Evolutionary conservation across 2,113 vertebrate species (phyloP).

Genomic region (Muntiacus reevesi): DNA sequence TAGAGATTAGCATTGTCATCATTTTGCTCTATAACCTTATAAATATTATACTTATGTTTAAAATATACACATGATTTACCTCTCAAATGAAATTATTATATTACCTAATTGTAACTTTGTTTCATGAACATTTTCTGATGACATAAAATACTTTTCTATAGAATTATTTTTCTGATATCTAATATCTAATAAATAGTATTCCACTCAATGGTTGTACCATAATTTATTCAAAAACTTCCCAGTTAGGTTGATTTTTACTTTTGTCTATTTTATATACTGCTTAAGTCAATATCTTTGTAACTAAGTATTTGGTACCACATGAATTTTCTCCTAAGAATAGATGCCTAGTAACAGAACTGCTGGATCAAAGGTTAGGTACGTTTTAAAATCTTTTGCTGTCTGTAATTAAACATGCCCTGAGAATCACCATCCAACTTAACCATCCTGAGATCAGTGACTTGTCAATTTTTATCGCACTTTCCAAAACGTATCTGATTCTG

Average conservation of each 20-base stretch:
- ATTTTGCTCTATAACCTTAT: not conserved
- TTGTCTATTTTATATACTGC: not conserved
- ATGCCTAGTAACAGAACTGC: not conserved
- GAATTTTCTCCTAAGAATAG: not conserved
- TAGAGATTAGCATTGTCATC: not conserved
- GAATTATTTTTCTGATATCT: not conserved
- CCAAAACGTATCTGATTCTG: not conserved
- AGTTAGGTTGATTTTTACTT: not conserved
- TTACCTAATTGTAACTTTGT: not conserved
- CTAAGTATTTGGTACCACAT: not conserved
- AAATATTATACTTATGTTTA: not conserved
- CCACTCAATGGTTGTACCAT: fast-evolving
- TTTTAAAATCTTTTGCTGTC: not conserved
- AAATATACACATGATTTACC: not conserved
- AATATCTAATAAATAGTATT: not conserved
- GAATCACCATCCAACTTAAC: not conserved
- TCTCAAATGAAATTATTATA: not conserved
- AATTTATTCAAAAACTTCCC: not conserved
- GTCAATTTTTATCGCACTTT: not conserved
- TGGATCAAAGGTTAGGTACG: not conserved
- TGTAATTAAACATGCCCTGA: not conserved
- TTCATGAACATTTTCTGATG: not conserved
- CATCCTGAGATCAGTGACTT: not conserved
- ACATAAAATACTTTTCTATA: not conserved
- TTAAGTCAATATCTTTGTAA: not conserved